A percentile compares a stretch with the other conserved stretches of the same genome.
phyloP scores from a whole-genome alignment of 2,888 invertebrate genomes.

The Seira musarum region DNA sequence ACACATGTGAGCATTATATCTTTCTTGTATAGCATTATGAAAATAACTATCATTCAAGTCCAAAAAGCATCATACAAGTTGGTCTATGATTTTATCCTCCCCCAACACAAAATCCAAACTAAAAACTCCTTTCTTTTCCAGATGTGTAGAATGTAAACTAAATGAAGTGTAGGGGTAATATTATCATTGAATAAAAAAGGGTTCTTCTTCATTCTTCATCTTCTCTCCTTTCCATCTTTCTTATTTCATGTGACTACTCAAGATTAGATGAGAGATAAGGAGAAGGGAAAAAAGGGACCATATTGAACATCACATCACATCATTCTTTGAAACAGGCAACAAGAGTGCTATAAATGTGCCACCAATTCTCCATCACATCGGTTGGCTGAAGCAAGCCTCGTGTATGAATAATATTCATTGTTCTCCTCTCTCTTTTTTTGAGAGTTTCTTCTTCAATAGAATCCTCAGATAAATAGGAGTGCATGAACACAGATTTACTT shows the following conservation, averaged over 20 bases:
- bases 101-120: slow-evolving; percentile 26
- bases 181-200: slow-evolving; percentile 29
- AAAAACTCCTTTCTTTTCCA: slow-evolving; percentile 41
- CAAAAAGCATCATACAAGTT: too few species aligned
- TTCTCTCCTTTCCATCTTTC: background rate
- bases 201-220: slow-evolving; percentile 21
- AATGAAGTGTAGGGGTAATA: background rate
- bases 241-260: slow-evolving; percentile 3
- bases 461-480: too few species aligned
- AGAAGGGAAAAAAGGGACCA: slow-evolving; percentile 41
- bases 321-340: slow-evolving; percentile 38
- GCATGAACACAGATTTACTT: too few species aligned
- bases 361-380: slow-evolving; percentile 16
- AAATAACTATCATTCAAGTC: too few species aligned
- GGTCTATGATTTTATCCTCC: slow-evolving; percentile 22
- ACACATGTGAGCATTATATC: slow-evolving; percentile 15
- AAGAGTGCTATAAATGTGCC: slow-evolving; percentile 8
- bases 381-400: slow-evolving; percentile 15
- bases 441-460: too few species aligned
- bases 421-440: slow-evolving; percentile 1
- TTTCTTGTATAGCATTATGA: too few species aligned
- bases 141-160: slow-evolving; percentile 41
- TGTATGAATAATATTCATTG: slow-evolving; percentile 50
- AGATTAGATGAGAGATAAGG: slow-evolving; percentile 49
- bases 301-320: slow-evolving; percentile 40